These are phyloP conservation scores for Thera obeliscata DNA, from an alignment of 2,888 invertebrate genomes.

Conservation along the genomic window DNA sequence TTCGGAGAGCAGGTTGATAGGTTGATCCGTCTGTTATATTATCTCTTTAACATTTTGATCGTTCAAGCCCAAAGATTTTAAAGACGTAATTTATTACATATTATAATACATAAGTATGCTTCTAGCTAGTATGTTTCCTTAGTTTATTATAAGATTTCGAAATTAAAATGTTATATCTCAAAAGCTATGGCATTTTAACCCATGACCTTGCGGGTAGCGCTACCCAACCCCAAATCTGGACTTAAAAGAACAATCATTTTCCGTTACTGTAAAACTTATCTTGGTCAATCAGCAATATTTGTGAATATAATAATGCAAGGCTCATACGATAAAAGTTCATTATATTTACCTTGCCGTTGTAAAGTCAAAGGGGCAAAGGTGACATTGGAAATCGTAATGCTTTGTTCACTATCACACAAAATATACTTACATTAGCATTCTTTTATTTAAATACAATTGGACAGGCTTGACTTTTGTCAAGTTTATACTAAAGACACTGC, in stretches of 20 bases:
- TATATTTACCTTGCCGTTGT: not conserved
- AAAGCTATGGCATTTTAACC: no score
- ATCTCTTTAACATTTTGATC: slow-evolving; percentile 27
- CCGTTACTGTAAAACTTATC: not conserved
- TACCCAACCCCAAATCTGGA: no score
- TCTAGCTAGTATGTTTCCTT: not conserved
- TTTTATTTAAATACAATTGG: not conserved
- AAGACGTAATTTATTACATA: not conserved
- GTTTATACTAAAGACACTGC: not conserved
- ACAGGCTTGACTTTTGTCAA: not conserved
- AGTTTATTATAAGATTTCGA: no score
- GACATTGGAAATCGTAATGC: slow-evolving; percentile 3
- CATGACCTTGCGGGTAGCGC: no score
- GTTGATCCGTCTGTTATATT: slow-evolving; percentile 35
- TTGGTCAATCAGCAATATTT: not conserved
- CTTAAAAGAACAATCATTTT: not conserved
- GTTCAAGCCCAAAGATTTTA: slow-evolving; percentile 17
- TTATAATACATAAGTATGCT: not conserved
- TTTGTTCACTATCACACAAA: not conserved
- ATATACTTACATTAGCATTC: not conserved
- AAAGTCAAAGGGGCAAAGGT: slow-evolving; percentile 3
- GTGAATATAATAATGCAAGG: not conserved
- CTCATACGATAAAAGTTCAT: slow-evolving; percentile 2
- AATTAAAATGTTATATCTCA: no score
- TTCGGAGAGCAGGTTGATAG: slow-evolving; percentile 32